Evolutionary conservation across 2,113 vertebrate species (phyloP).

Genomic region (Amphiprion percula): DNA sequence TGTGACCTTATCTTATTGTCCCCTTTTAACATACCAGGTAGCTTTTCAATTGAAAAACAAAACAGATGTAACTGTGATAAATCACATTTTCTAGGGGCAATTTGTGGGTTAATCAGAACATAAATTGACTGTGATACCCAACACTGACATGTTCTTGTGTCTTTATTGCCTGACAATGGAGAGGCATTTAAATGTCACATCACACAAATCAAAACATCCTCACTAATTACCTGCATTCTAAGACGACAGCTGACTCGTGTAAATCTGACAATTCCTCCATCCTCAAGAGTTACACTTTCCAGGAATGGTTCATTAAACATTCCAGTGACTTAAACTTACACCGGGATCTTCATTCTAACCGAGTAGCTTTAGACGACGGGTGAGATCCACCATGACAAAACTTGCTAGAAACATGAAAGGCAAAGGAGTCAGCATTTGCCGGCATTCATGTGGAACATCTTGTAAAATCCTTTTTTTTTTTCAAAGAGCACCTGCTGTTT

Average conservation of each 20-base stretch:
- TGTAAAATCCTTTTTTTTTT: slow-evolving; percentile 40
- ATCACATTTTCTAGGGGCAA: background rate
- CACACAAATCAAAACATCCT: slow-evolving; percentile 12
- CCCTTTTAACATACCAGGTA: too few species aligned
- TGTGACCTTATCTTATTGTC: background rate
- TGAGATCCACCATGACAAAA: slow-evolving; percentile 25
- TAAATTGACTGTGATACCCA: background rate
- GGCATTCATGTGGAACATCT: slow-evolving; percentile 49
- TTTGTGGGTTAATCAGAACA: background rate
- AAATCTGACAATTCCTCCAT: slow-evolving; percentile 35
- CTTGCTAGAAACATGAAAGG: slow-evolving; percentile 32
- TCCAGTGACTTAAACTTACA: slow-evolving; percentile 8
- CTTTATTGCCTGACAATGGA: background rate
- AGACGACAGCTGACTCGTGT: slow-evolving; percentile 18
- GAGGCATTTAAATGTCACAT: slow-evolving; percentile 10
- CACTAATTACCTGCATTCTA: slow-evolving; percentile 15
- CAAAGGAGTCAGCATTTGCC: slow-evolving; percentile 29
- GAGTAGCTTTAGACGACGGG: background rate
- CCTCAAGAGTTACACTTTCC: slow-evolving; percentile 6
- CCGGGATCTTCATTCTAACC: background rate
- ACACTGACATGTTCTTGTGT: slow-evolving; percentile 11
- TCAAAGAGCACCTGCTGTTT: slow-evolving; percentile 22
- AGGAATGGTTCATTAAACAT: slow-evolving; percentile 25
- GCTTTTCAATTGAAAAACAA: too few species aligned
- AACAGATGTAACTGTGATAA: too few species aligned